phyloP scores from a whole-genome alignment of 1,140 invertebrate species.

The Pristionchus pacificus region DNA sequence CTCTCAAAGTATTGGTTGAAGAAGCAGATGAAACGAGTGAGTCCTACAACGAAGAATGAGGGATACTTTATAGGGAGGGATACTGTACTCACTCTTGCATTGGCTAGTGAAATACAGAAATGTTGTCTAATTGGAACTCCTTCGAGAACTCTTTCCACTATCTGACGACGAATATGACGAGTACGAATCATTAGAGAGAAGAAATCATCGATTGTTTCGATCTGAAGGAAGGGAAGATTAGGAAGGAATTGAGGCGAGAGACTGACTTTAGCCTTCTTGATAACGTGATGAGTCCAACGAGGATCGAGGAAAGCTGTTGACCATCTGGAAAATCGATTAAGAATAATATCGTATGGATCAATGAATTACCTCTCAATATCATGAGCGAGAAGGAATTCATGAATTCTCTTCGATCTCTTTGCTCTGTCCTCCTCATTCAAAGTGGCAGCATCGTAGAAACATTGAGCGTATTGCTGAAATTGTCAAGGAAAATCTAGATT shows the following conservation, averaged over 20 bases:
- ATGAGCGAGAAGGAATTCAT: conserved; percentile 55
- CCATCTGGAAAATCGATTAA: conserved; percentile 28
- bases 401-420: conserved; percentile 44
- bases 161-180: conserved; percentile 52
- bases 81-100: conserved; percentile 43
- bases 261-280: conserved; percentile 42
- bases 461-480: conserved; percentile 48
- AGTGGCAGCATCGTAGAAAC: conserved; percentile 49
- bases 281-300: conserved; percentile 56
- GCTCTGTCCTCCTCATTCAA: conserved; percentile 42
- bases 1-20: conserved; percentile 25
- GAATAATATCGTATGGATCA: neutral
- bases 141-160: conserved; percentile 55
- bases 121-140: conserved; percentile 54
- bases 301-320: conserved; percentile 53
- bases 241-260: neutral
- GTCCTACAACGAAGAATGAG: conserved; percentile 35
- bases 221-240: conserved; percentile 3
- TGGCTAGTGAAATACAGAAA: conserved; percentile 49
- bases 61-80: conserved; percentile 4
- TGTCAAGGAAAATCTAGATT: neutral
- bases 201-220: conserved; percentile 47
- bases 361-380: conserved; percentile 44
- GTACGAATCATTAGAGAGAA: conserved; percentile 53
- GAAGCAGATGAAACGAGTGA: conserved; percentile 33